Base-by-base conservation (phyloP, 1,140 invertebrate genomes). In the Hylaeus anthracinus region DNA sequence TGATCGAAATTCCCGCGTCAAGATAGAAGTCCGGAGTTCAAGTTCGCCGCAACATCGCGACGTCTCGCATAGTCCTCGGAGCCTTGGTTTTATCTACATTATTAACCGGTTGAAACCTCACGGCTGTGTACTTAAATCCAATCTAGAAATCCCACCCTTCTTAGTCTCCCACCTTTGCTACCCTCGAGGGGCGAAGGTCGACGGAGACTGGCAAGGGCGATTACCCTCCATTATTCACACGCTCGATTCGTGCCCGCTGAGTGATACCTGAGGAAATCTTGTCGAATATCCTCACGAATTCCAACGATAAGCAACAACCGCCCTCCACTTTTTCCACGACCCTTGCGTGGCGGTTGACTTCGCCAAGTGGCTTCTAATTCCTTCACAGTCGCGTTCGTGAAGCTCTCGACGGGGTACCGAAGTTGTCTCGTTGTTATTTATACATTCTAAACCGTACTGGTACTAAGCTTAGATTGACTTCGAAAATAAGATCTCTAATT, bases 151-250 rank as follows among this genome's bases (percentile, higher is more conserved):
- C 86, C 84, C 83, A 86, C 86, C 85, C 87, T 86, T 88, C 80
- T 67, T 61, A 86, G 67, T 85, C 77, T 79, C 72, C 85, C 78
- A 88, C 86, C 85, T 86, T 64, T 45, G 66, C 82, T 84, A 85
- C 82, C 81, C 73, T 63, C 77, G 45, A 56, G 71, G 81, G 82
- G 73, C 72, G 72, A 86, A 90, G 86, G 85, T 88, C 82, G 86
- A 88, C 88, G 81, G 81, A 88, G 87, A 90, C 90, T 84, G 75
- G 83, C 85, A 91, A 90, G 88, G 86, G 85, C 90, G 90, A 92
- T 92, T 91, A 90, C 86, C 81, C 87, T 92, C 83, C 84, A 92
- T 92, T 92, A 92, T 92, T 92, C 90, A 92, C 89, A 88, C 91
- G 85, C 84, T 88, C 89, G 80, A 81, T 90, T 90, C 88, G 87